phyloP scores from a whole-genome alignment of 2,113 vertebrate genomes.

The Hemichromis elongatus region DNA sequence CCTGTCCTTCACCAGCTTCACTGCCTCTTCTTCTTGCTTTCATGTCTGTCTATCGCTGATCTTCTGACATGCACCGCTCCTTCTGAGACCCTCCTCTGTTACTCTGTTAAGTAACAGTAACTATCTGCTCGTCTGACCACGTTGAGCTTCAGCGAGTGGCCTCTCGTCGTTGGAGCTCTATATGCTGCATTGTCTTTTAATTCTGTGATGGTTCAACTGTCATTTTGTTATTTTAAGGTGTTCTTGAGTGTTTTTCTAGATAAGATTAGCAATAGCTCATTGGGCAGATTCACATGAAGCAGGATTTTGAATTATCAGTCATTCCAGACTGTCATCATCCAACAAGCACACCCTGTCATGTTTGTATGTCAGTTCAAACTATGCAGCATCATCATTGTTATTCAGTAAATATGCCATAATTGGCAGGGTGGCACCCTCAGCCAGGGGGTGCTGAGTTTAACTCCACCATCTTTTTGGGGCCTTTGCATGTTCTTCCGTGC shows the following conservation, averaged over 20 bases:
- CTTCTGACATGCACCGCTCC: neutral
- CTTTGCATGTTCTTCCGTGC: neutral
- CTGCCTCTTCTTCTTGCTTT: neutral
- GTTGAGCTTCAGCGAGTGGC: neutral
- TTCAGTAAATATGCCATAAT: neutral
- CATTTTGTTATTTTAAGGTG: neutral
- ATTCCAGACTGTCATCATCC: neutral
- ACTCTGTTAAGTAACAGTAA: too few relatives aligned
- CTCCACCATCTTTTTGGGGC: neutral
- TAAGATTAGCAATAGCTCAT: neutral
- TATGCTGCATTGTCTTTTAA: rapidly evolving
- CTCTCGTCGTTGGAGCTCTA: rapidly evolving
- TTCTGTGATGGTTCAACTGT: neutral
- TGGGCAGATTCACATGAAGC: neutral
- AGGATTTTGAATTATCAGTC: neutral
- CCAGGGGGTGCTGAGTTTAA: too few relatives aligned
- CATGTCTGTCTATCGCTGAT: neutral
- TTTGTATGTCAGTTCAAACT: neutral
- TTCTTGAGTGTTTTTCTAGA: neutral
- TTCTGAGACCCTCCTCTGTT: neutral
- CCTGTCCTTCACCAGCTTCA: neutral
- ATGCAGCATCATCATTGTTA: neutral
- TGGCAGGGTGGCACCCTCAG: neutral
- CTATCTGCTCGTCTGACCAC: neutral
- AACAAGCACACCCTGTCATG: neutral